phyloP scores from a whole-genome alignment of 2,888 invertebrate genomes.

The Diplazon laetatorius region DNA sequence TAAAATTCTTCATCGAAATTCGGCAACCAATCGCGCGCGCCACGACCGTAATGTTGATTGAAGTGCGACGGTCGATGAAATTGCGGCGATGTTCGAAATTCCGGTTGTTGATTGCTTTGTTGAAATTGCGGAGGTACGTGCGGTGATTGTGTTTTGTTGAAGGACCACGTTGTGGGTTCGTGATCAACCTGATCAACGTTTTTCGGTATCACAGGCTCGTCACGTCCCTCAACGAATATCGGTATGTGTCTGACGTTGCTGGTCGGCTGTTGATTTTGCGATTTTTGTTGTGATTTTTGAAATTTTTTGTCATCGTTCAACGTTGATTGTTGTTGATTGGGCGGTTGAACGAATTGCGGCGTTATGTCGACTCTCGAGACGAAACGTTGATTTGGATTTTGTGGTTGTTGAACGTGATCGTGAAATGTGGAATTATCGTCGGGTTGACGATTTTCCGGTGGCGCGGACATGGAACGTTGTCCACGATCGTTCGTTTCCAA shows the following conservation, averaged over 20 bases:
- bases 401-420: conserved; percentile 73
- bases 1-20: conserved; percentile 83
- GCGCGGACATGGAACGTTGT: conserved; percentile 91
- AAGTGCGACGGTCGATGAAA: conserved; percentile 81
- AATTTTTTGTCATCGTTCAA: conserved; percentile 18
- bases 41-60: conserved; percentile 81
- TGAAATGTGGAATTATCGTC: conserved; percentile 70
- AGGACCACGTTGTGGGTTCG: conserved; percentile 26
- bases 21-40: conserved; percentile 82
- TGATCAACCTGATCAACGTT: conserved; percentile 82
- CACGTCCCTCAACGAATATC: conserved; percentile 93
- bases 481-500: conserved; percentile 84
- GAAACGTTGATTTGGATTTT: conserved; percentile 69
- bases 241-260: conserved; percentile 92
- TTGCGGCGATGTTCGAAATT: conserved; percentile 64
- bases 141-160: conserved; percentile 78
- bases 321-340: conserved; percentile 77
- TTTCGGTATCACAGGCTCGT: conserved; percentile 90
- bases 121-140: conserved; percentile 73
- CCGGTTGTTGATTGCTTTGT: conserved; percentile 60
- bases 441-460: conserved; percentile 85
- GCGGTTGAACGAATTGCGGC: conserved; percentile 79
- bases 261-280: conserved; percentile 74
- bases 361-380: conserved; percentile 78
- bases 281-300: conserved; percentile 49